These are phyloP conservation scores for Drosophila tristis DNA, from an alignment of 1,140 invertebrate genomes.

Conservation along the genomic window DNA sequence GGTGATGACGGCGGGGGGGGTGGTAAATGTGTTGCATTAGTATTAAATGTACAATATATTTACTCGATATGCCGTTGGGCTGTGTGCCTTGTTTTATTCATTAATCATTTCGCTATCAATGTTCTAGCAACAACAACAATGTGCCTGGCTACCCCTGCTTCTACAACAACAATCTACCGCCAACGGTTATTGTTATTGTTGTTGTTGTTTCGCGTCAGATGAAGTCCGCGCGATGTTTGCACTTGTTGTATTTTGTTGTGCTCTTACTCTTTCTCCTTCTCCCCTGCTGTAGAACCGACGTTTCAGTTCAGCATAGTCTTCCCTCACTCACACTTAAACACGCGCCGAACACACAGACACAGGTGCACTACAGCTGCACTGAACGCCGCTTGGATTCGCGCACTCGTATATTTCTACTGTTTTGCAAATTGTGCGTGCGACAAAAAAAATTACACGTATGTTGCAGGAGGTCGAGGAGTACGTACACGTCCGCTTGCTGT, in stretches of 20 bases:
- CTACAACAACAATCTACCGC: constrained; percentile 17
- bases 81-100: constrained; percentile 7
- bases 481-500: too few relatives aligned
- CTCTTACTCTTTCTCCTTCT: constrained; percentile 4
- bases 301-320: too few relatives aligned
- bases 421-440: too few relatives aligned
- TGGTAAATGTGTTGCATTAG: not conserved
- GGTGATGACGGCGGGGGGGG: too few relatives aligned
- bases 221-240: constrained; percentile 39
- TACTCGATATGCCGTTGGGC: constrained; percentile 28
- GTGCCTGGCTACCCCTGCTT: too few relatives aligned
- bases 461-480: too few relatives aligned
- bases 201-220: constrained; percentile 16
- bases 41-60: constrained; percentile 21
- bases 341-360: too few relatives aligned
- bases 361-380: too few relatives aligned
- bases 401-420: too few relatives aligned
- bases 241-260: constrained; percentile 61
- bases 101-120: constrained; percentile 29
- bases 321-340: too few relatives aligned
- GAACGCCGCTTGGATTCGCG: too few relatives aligned
- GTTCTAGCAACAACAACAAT: constrained; percentile 9
- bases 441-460: too few relatives aligned
- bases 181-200: not conserved
- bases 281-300: not conserved